Evolutionary conservation across 1,140 invertebrate genomes (phyloP), one percentile per base, ranked within the genome.

Genomic region (Archivesica marissinica): DNA sequence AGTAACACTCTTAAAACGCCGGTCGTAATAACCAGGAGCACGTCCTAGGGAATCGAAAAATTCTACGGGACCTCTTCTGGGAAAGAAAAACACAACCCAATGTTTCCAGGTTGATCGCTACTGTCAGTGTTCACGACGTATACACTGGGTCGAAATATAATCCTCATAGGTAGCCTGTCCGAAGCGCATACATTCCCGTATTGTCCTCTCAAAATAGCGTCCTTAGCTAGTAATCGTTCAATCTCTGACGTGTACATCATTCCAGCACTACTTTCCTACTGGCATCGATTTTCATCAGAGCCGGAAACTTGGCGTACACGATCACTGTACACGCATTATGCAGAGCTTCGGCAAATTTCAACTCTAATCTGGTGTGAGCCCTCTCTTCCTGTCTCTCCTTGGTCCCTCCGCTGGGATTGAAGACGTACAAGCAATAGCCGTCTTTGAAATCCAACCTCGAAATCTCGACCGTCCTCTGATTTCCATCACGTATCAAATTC

Each of bases 51-150:
- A n/a, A n/a, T n/a, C n/a, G n/a, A n/a, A n/a, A n/a, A n/a, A n/a
- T n/a, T n/a, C n/a, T n/a, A 28, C 38, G 28, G 35, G 68, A 44
- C 68, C 68, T 25, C 23, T 41, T 25, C 23, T 74, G n/a, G 68
- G 39, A 74, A 74, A 74, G 41, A 44, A 74, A 47, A 74, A 74
- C 6, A 41, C 41, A 25, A 35, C 17, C 68, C 68, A 74, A n/a
- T 74, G 38, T 6, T 74, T 23, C 68, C 68, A 9, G 38, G 68
- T 15, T 74, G 33, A 3, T 30, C 41, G 6, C 68, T 47, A 44
- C 68, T 13, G n/a, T n/a, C n/a, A n/a, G 68, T 44, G 47, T 74
- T 74, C 3, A 41, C 68, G 6, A 74, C 28, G 68, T 74, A 74
- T n/a, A 47, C 28, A 25, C 11, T 39, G 6, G 68, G 41, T 74